Conservation (phyloP, 1,140 invertebrate species). For the Bombus consobrinus region DNA sequence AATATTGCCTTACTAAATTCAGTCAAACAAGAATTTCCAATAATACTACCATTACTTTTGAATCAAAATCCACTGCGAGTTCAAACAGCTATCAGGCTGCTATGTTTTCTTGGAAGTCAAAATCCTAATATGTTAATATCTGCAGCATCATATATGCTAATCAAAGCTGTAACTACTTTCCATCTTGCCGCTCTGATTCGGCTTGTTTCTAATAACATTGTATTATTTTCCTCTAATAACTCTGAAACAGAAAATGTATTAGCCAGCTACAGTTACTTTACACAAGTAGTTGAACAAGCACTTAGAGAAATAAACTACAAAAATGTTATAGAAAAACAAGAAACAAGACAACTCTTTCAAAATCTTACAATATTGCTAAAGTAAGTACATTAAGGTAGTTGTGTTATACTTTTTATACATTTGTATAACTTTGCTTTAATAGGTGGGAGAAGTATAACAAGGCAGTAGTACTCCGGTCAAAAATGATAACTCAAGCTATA, state of each 20-base stretch:
- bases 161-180: constrained; percentile 77
- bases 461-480: constrained; percentile 77
- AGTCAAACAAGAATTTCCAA: constrained; percentile 77
- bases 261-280: constrained; percentile 79
- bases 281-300: constrained; percentile 82
- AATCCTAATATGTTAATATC: constrained; percentile 78
- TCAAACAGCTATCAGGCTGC: constrained; percentile 82
- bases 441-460: constrained; percentile 83
- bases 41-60: constrained; percentile 76
- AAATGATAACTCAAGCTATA: constrained; percentile 81
- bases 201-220: constrained; percentile 81
- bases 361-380: constrained; percentile 82
- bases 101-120: constrained; percentile 77
- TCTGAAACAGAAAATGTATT: constrained; percentile 81
- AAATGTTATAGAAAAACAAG: constrained; percentile 52
- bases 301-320: constrained; percentile 77
- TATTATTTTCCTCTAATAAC: constrained; percentile 81
- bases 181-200: constrained; percentile 82
- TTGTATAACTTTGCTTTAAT: constrained; percentile 26
- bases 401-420: not conserved
- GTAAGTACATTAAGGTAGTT: constrained; percentile 58
- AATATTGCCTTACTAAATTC: constrained; percentile 75
- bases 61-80: constrained; percentile 76
- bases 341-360: constrained; percentile 78
- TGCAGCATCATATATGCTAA: constrained; percentile 76